phyloP scores from a whole-genome alignment of 2,113 vertebrate species.

The Barnardius zonarius region DNA sequence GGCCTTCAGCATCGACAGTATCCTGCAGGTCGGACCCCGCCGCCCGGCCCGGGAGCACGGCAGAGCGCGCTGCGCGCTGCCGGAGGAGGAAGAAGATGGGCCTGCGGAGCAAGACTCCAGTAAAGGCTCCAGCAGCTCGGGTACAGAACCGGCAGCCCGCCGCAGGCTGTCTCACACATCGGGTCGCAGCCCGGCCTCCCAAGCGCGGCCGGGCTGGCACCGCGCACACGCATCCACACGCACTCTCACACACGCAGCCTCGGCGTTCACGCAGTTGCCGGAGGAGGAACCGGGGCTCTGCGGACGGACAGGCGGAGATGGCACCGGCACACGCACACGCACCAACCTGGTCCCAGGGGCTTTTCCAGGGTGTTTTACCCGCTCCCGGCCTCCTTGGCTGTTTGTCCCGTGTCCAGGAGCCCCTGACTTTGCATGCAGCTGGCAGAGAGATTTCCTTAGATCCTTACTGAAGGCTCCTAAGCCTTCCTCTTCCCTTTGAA shows the following conservation, averaged over 20 bases:
- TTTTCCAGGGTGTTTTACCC: neutral
- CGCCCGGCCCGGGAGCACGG: neutral
- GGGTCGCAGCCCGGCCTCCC: neutral
- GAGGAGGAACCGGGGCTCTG: neutral
- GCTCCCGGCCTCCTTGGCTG: neutral
- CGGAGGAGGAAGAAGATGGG: neutral
- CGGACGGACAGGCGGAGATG: neutral
- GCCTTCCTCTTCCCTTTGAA: neutral
- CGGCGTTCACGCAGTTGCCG: neutral
- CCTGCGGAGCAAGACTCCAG: neutral
- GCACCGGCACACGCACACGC: neutral
- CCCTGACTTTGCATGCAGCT: neutral
- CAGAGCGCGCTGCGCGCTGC: neutral
- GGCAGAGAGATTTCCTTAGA: neutral
- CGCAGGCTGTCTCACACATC: neutral
- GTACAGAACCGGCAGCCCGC: neutral
- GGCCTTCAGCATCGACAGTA: constrained; percentile 60
- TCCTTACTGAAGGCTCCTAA: neutral
- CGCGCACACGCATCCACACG: neutral
- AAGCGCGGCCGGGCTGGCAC: neutral
- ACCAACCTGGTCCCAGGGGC: neutral
- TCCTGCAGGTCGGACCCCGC: constrained; percentile 14
- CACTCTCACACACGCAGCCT: neutral
- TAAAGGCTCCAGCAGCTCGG: neutral
- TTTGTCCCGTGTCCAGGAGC: neutral